A percentile compares a stretch with the other conserved stretches of the same genome.
Conservation (phyloP, 1,140 invertebrate species). For the Bombus pyrosoma region DNA sequence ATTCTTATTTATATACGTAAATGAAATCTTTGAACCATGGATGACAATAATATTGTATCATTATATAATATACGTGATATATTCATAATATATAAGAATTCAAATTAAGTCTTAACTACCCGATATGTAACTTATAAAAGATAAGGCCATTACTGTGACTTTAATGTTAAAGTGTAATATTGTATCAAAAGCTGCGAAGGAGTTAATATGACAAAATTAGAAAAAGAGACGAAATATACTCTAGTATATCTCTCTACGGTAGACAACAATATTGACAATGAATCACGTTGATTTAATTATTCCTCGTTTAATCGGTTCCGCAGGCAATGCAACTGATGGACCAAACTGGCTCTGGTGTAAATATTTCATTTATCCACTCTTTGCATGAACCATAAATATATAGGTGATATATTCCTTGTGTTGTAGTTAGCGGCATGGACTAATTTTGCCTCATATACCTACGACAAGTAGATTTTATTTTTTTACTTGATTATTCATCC, state of each 20-base stretch:
- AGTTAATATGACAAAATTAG: not conserved
- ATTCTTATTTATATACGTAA: too few relatives aligned
- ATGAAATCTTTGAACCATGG: too few relatives aligned
- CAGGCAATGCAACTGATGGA: conserved; percentile 96
- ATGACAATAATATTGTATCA: too few relatives aligned
- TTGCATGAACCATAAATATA: conserved; percentile 33
- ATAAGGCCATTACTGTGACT: too few relatives aligned
- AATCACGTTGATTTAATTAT: conserved; percentile 37
- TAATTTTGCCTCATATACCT: conserved; percentile 9
- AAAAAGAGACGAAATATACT: not conserved
- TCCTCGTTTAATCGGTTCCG: conserved; percentile 66
- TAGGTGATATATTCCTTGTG: conserved; percentile 37
- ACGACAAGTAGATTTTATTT: not conserved
- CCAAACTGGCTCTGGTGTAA: conserved; percentile 92
- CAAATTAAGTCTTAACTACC: too few relatives aligned
- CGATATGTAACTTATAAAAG: too few relatives aligned
- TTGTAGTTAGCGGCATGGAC: conserved; percentile 59
- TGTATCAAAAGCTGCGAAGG: not conserved
- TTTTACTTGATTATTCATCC: not conserved
- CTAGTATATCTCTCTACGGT: not conserved
- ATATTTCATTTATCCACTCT: conserved; percentile 83
- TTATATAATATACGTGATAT: too few relatives aligned
- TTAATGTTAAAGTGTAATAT: not conserved
- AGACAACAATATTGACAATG: conserved; percentile 5
- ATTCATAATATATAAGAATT: too few relatives aligned